Percentiles rank a stretch among this genome's conserved stretches.
Evolutionary conservation across 2,888 invertebrate species (phyloP).

Genomic region (Melieria crassipennis): DNA sequence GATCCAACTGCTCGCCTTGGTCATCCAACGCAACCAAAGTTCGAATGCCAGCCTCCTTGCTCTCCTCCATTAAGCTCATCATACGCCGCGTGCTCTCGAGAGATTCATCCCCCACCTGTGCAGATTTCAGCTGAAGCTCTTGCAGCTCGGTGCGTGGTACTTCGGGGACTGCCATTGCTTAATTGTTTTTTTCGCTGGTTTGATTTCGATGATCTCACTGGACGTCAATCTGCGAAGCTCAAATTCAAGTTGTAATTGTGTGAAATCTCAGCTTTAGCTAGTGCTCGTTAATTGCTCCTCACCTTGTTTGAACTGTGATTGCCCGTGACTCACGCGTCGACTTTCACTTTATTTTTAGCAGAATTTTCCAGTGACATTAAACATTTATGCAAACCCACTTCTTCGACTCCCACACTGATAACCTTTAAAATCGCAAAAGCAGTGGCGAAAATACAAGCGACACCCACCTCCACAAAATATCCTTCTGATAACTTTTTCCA

Average conservation of each 20-base stretch:
- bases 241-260: neutral
- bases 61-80: conserved; percentile 56
- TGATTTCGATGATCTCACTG: conserved; percentile 23
- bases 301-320: neutral
- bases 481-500: too few relatives aligned
- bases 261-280: conserved; percentile 2
- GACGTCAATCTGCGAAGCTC: conserved; percentile 15
- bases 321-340: conserved; percentile 14
- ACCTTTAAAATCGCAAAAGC: neutral
- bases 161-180: conserved; percentile 46
- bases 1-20: conserved; percentile 59
- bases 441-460: too few relatives aligned
- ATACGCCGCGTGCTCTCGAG: conserved; percentile 59
- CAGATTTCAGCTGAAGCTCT: conserved; percentile 57
- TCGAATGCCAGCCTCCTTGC: conserved; percentile 59
- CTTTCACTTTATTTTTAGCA: conserved; percentile 4
- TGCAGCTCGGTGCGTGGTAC: conserved; percentile 58
- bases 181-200: neutral
- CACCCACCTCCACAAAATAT: too few relatives aligned
- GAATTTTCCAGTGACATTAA: conserved; percentile 3
- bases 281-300: conserved; percentile 15
- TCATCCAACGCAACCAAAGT: conserved; percentile 58
- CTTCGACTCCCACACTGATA: neutral
- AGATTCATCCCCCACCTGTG: conserved; percentile 57
- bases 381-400: conserved; percentile 6